Conservation (phyloP, 1,140 invertebrate genomes). For the Plectus sambesii region DNA sequence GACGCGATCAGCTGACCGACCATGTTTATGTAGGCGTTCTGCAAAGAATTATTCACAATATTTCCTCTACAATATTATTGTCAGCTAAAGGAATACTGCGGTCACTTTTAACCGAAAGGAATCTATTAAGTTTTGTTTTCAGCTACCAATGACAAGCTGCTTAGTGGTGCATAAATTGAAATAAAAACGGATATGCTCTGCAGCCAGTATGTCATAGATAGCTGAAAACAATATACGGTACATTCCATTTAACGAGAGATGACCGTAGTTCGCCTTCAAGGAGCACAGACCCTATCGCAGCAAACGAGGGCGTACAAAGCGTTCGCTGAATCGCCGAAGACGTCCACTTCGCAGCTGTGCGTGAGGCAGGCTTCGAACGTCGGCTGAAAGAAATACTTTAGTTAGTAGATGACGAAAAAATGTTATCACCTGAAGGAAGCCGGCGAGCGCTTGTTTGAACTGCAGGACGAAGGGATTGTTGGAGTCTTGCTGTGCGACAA, state of each 20-base stretch:
- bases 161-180: constrained; percentile 4
- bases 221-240: background rate
- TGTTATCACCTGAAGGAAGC: constrained; percentile 8
- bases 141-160: background rate
- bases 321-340: constrained; percentile 15
- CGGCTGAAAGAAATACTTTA: constrained; percentile 15
- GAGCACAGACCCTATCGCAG: constrained; percentile 16
- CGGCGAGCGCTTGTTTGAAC: background rate
- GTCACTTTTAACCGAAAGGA: too few species aligned
- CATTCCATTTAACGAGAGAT: background rate
- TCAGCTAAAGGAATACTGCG: too few species aligned
- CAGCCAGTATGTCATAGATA: background rate
- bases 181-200: background rate
- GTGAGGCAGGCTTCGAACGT: constrained; percentile 18
- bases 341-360: constrained; percentile 15
- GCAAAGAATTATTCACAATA: too few species aligned
- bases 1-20: background rate
- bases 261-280: background rate
- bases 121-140: background rate
- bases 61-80: too few species aligned
- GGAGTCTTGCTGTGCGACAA: background rate
- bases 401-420: background rate
- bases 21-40: background rate
- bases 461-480: background rate
- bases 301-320: constrained; percentile 13